These are phyloP conservation scores for Solea senegalensis DNA, from an alignment of 2,113 vertebrate genomes.

Conservation along the genomic window DNA sequence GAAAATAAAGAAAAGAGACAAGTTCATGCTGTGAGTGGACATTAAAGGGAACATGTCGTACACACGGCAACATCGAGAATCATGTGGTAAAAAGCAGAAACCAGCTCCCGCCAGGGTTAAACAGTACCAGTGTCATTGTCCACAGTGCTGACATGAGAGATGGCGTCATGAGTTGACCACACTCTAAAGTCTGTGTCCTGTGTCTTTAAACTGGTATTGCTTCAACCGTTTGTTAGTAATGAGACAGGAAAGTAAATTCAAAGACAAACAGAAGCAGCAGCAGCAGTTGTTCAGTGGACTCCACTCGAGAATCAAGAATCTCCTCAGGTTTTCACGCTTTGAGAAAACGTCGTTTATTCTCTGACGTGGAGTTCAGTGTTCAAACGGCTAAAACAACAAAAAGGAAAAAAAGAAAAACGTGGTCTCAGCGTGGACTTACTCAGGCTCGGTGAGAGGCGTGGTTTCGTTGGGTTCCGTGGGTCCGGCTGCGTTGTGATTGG, in stretches of 20 bases:
- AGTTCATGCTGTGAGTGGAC: conserved; percentile 75
- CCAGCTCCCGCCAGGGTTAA: conserved; percentile 72
- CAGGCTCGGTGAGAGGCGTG: conserved; percentile 95
- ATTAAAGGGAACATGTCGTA: conserved; percentile 68
- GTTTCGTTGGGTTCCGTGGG: conserved; percentile 96
- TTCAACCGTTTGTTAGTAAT: conserved; percentile 67
- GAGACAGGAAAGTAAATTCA: conserved; percentile 58
- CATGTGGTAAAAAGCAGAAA: conserved; percentile 39
- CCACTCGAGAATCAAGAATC: conserved; percentile 71
- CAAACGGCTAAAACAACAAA: conserved; percentile 45
- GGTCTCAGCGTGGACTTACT: conserved; percentile 82
- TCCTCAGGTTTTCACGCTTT: conserved; percentile 27
- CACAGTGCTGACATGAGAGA: conserved; percentile 53
- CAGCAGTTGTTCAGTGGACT: conserved; percentile 67
- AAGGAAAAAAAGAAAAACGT: conserved; percentile 10
- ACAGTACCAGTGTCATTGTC: conserved; percentile 76
- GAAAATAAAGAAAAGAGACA: conserved; percentile 49
- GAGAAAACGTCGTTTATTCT: conserved; percentile 61
- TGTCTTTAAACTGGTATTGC: conserved; percentile 79
- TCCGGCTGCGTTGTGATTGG: conserved; percentile 94
- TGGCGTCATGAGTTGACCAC: conserved; percentile 61
- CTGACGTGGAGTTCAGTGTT: conserved; percentile 76
- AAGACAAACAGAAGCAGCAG: conserved; percentile 59
- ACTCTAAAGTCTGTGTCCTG: conserved; percentile 44
- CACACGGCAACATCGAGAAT: conserved; percentile 72